These are phyloP conservation scores for Mixornis gularis DNA, from an alignment of 2,113 vertebrate species.

Conservation along the genomic window DNA sequence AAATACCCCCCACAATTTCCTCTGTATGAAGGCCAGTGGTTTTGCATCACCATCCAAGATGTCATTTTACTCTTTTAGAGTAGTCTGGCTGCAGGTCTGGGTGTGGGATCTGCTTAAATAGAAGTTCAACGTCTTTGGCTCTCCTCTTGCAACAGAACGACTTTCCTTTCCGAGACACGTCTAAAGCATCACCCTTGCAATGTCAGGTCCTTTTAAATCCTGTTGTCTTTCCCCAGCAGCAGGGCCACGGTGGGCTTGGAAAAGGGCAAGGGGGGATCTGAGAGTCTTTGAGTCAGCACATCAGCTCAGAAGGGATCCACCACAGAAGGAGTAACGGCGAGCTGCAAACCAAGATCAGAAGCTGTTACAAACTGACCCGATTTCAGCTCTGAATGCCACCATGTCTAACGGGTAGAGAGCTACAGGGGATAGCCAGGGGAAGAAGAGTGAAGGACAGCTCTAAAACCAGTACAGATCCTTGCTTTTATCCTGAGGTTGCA, in stretches of 20 bases:
- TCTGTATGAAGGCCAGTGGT: slow-evolving; percentile 9
- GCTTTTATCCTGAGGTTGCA: slow-evolving; percentile 94
- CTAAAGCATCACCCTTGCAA: slow-evolving; percentile 17
- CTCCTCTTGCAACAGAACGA: slow-evolving; percentile 17
- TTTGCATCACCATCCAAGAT: slow-evolving; percentile 7
- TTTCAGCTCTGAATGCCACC: slow-evolving; percentile 69
- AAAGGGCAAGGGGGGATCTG: slow-evolving; percentile 53
- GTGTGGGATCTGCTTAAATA: slow-evolving; percentile 13
- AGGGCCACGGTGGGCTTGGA: slow-evolving; percentile 43
- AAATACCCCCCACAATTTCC: not conserved
- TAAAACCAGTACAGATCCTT: slow-evolving; percentile 98
- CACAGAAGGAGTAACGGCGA: slow-evolving; percentile 86
- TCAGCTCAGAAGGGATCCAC: slow-evolving; percentile 89
- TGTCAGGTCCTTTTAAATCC: slow-evolving; percentile 57
- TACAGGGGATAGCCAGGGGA: slow-evolving; percentile 71
- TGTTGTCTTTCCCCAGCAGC: slow-evolving; percentile 45
- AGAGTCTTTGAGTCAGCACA: slow-evolving; percentile 60
- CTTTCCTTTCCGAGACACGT: not conserved
- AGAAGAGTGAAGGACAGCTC: slow-evolving; percentile 66
- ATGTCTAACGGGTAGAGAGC: slow-evolving; percentile 70
- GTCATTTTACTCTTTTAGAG: slow-evolving; percentile 3
- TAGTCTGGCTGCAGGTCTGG: not conserved
- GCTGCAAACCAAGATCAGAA: slow-evolving; percentile 97
- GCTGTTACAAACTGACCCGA: slow-evolving; percentile 83
- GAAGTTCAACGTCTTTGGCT: slow-evolving; percentile 44